Conservation (phyloP, 2,797 vertebrate genomes). For the Acrocephalus scirpaceus region DNA sequence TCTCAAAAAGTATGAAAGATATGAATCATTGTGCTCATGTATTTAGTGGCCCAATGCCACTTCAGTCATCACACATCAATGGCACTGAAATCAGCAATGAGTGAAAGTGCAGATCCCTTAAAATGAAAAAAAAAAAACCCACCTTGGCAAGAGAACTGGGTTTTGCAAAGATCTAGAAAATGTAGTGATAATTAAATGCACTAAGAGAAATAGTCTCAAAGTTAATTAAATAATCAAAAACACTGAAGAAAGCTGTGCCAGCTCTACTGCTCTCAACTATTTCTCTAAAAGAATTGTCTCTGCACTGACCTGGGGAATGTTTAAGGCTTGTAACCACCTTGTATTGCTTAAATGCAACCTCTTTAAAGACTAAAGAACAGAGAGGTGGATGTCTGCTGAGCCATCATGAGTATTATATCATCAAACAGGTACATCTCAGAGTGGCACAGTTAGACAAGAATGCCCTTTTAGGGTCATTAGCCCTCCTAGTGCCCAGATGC, state of each 20-base stretch:
- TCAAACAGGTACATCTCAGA: neutral
- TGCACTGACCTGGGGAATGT: accelerated
- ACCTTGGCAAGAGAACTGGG: neutral
- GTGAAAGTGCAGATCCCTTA: neutral
- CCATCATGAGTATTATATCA: accelerated
- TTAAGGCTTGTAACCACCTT: neutral
- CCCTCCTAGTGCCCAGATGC: neutral
- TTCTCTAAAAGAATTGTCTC: neutral
- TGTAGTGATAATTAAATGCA: neutral
- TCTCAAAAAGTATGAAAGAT: neutral
- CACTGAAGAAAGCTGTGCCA: neutral
- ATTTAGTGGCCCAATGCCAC: neutral
- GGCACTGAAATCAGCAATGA: neutral
- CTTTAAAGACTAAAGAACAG: neutral
- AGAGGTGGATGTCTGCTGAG: neutral
- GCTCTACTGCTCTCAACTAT: neutral
- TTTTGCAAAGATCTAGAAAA: neutral
- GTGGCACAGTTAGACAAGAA: neutral
- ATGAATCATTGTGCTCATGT: neutral
- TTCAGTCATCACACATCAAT: neutral
- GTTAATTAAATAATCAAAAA: neutral
- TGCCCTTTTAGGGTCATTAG: neutral
- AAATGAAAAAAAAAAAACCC: neutral
- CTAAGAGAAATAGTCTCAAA: neutral
- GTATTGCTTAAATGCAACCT: neutral